Conservation (phyloP, 2,888 invertebrate genomes). For the Andrena camellia region DNA sequence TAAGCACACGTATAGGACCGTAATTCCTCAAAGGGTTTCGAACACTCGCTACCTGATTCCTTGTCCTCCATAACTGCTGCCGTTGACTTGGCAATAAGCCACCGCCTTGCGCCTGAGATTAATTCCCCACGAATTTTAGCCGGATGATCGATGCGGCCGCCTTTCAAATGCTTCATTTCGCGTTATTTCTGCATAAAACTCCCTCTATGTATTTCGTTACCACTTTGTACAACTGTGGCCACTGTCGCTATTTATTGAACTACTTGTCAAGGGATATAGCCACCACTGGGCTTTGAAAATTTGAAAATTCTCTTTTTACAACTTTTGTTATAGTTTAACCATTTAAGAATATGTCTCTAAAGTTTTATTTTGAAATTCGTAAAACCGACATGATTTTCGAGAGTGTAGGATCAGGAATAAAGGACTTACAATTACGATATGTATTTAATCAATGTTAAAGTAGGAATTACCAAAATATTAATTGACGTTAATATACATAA, state of each 20-base stretch:
- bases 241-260: background rate
- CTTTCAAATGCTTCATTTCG: conserved; percentile 38
- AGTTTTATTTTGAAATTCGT: too few relatives aligned
- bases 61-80: conserved; percentile 64
- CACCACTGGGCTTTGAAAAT: too few relatives aligned
- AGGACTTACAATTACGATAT: too few relatives aligned
- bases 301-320: too few relatives aligned
- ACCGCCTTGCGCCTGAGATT: conserved; percentile 63
- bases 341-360: too few relatives aligned
- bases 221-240: background rate
- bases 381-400: too few relatives aligned
- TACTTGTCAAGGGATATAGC: too few relatives aligned
- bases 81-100: conserved; percentile 73
- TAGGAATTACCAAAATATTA: too few relatives aligned
- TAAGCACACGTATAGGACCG: conserved; percentile 52
- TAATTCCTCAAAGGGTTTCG: conserved; percentile 70
- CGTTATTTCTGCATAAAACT: conserved; percentile 23
- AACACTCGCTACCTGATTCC: conserved; percentile 66
- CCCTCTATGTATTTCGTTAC: conserved; percentile 22
- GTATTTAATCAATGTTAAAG: too few relatives aligned
- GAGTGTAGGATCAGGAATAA: too few relatives aligned
- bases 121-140: conserved; percentile 70
- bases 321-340: too few relatives aligned
- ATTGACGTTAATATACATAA: too few relatives aligned
- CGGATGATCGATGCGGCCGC: conserved; percentile 49